Percentiles rank a stretch among this genome's conserved stretches.
Evolutionary conservation across 2,888 invertebrate genomes (phyloP).

Genomic region (Choreutis nemorana): DNA sequence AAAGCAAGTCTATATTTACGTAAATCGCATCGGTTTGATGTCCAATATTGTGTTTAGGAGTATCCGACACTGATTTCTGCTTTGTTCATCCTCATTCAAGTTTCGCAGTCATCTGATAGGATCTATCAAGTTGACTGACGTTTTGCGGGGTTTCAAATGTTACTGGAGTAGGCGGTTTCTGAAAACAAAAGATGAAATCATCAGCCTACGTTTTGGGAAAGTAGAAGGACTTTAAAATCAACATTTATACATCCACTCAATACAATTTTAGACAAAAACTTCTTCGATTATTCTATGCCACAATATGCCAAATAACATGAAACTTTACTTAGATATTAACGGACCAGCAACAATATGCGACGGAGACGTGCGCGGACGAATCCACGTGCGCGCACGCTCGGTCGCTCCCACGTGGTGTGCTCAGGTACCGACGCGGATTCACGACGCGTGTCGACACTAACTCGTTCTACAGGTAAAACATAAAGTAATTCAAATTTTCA

Average conservation of each 20-base stretch:
- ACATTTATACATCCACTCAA: too few relatives aligned
- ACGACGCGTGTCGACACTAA: slow-evolving; percentile 11
- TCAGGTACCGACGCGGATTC: too few relatives aligned
- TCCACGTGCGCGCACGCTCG: slow-evolving; percentile 41
- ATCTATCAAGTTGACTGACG: slow-evolving; percentile 36
- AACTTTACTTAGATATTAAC: slow-evolving; percentile 19
- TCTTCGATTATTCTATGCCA: background rate
- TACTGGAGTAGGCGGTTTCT: slow-evolving; percentile 30
- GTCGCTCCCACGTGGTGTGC: slow-evolving; percentile 38
- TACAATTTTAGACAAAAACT: too few relatives aligned
- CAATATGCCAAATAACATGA: slow-evolving; percentile 15
- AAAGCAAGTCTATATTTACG: slow-evolving; percentile 58
- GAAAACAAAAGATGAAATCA: too few relatives aligned
- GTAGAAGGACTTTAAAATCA: too few relatives aligned
- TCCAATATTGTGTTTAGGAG: slow-evolving; percentile 47
- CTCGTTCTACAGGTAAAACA: too few relatives aligned
- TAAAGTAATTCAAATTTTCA: too few relatives aligned
- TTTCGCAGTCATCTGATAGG: slow-evolving; percentile 33
- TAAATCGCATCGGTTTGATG: slow-evolving; percentile 58
- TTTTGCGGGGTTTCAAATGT: slow-evolving; percentile 31
- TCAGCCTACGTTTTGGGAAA: too few relatives aligned
- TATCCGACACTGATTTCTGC: slow-evolving; percentile 41
- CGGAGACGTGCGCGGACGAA: slow-evolving; percentile 17
- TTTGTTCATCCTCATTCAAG: slow-evolving; percentile 25
- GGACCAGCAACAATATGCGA: too few relatives aligned